Percentiles rank a stretch among this genome's conserved stretches.
Conservation (phyloP, 2,797 vertebrate species). For the Poecile montanus region DNA sequence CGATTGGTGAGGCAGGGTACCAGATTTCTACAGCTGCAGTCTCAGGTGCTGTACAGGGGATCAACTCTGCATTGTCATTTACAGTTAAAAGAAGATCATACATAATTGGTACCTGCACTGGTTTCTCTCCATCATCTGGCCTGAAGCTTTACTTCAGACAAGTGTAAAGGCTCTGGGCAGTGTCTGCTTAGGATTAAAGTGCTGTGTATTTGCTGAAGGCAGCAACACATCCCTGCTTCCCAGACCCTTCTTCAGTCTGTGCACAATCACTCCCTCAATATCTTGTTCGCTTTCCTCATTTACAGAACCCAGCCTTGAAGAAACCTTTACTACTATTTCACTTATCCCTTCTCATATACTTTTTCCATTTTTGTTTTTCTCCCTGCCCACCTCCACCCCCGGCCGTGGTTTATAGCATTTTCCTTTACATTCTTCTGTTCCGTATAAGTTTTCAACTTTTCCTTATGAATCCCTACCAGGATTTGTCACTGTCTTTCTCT, state of each 20-base stretch:
- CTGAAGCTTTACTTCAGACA: neutral
- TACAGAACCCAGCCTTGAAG: neutral
- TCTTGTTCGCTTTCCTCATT: neutral
- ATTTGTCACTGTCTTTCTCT: neutral
- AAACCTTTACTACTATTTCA: neutral
- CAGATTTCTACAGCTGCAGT: neutral
- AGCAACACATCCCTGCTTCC: neutral
- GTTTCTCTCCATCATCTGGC: neutral
- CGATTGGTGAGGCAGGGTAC: neutral
- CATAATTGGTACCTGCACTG: neutral
- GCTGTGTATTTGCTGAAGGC: neutral
- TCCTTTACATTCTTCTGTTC: neutral
- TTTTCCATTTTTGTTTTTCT: neutral
- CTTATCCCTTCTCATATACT: neutral
- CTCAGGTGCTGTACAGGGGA: neutral
- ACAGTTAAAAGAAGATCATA: neutral
- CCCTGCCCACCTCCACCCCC: fast-evolving
- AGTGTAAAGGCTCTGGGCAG: neutral
- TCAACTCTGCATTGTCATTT: neutral
- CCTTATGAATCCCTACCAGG: neutral
- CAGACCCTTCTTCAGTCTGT: neutral
- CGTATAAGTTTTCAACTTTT: neutral
- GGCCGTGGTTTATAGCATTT: neutral
- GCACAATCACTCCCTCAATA: neutral
- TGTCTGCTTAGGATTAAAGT: neutral